phyloP scores from a whole-genome alignment of 1,140 invertebrate species.

The Hylaeus volcanicus region DNA sequence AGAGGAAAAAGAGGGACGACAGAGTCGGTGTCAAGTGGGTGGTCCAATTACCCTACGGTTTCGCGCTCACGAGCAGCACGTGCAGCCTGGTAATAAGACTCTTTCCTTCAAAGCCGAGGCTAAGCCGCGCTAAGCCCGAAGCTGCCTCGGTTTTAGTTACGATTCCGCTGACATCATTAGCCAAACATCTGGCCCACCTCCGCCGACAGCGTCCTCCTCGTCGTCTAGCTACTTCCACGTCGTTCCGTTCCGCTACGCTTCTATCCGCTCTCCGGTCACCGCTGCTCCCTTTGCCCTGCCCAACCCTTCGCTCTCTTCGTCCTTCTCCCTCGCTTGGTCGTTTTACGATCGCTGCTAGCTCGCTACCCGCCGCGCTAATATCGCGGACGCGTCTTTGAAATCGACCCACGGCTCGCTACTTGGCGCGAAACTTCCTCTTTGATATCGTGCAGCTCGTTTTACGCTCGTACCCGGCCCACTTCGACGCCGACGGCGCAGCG shows the following conservation, averaged over 20 bases:
- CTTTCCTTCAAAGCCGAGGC: constrained; percentile 70
- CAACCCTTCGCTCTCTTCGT: constrained; percentile 7
- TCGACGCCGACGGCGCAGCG: neutral
- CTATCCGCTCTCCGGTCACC: neutral
- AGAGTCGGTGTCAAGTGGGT: constrained; percentile 70
- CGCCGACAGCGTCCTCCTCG: constrained; percentile 56
- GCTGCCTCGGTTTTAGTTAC: constrained; percentile 76
- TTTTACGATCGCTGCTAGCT: constrained; percentile 54
- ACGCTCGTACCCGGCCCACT: neutral
- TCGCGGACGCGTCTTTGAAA: constrained; percentile 52
- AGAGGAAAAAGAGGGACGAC: constrained; percentile 50
- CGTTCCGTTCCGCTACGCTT: constrained; percentile 9
- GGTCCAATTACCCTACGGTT: constrained; percentile 78
- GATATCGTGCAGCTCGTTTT: constrained; percentile 48
- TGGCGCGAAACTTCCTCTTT: constrained; percentile 46
- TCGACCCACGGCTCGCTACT: constrained; percentile 7
- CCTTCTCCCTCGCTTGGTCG: constrained; percentile 23
- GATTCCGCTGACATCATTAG: constrained; percentile 80
- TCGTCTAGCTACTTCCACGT: constrained; percentile 39
- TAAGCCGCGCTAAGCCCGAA: constrained; percentile 68
- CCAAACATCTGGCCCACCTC: constrained; percentile 79
- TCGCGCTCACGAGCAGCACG: constrained; percentile 75
- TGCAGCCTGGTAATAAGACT: constrained; percentile 77
- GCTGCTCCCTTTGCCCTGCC: neutral
- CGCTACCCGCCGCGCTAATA: neutral